Conservation (phyloP, 2,888 invertebrate species). For the Pheosia gnoma region DNA sequence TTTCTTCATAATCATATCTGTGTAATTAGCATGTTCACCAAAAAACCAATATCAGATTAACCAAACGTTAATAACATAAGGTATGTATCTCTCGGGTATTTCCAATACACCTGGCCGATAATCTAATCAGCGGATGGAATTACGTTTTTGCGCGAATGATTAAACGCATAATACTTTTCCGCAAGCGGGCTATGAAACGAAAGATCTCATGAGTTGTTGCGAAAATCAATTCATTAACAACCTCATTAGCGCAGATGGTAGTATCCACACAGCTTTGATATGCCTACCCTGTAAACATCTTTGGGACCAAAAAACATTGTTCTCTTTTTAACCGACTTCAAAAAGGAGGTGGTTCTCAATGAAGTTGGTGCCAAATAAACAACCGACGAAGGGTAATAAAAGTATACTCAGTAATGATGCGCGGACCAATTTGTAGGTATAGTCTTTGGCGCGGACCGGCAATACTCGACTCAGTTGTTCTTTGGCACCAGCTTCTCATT, state of each 20-base stretch:
- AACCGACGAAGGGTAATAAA: too few species aligned
- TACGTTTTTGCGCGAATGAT: not conserved
- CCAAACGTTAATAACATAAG: constrained; percentile 1
- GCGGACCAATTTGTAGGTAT: too few species aligned
- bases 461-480: too few species aligned
- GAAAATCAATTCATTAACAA: not conserved
- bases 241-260: not conserved
- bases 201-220: not conserved
- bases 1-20: not conserved
- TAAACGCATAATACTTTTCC: not conserved
- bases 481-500: too few species aligned
- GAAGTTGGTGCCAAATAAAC: too few species aligned
- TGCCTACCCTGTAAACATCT: too few species aligned
- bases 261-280: too few species aligned
- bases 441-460: too few species aligned
- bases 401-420: too few species aligned
- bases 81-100: constrained; percentile 1
- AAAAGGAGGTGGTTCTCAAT: too few species aligned
- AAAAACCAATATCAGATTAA: not conserved
- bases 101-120: not conserved
- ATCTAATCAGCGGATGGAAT: not conserved
- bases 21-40: not conserved
- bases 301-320: too few species aligned
- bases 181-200: not conserved
- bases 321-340: too few species aligned